Evolutionary conservation across 30 jellyfish, hydroid and myxozoan genomes (phyloP).

Genomic region (Turritopsis rubra): DNA sequence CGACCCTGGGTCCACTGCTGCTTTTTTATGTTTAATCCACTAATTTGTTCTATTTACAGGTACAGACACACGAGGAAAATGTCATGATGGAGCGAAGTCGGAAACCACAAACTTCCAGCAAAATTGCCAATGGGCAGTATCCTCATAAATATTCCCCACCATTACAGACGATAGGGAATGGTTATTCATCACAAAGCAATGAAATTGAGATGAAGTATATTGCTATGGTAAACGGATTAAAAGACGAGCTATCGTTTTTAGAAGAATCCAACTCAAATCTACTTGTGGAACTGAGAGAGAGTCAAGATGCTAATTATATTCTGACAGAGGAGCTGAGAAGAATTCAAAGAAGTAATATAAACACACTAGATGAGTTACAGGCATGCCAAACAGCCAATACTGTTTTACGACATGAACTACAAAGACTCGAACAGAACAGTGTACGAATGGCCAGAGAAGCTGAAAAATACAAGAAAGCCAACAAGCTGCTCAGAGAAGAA

Average conservation of each 20-base stretch:
- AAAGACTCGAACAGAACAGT: slow-evolving; percentile 21
- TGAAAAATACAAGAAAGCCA: slow-evolving; percentile 15
- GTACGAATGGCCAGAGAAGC: slow-evolving; percentile 1
- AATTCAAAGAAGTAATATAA: slow-evolving; percentile 34
- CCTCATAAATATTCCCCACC: neutral
- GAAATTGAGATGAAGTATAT: neutral
- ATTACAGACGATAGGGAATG: neutral
- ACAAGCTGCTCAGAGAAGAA: slow-evolving; percentile 7
- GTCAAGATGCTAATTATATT: slow-evolving; percentile 38
- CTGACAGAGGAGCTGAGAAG: slow-evolving; percentile 38
- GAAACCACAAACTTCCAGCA: neutral
- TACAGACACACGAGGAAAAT: neutral
- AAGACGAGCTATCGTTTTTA: slow-evolving; percentile 34
- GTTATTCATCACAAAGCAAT: neutral
- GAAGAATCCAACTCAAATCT: slow-evolving; percentile 49
- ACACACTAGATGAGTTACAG: slow-evolving; percentile 40
- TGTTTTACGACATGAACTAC: slow-evolving; percentile 36
- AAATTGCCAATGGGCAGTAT: neutral
- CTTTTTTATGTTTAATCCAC: neutral
- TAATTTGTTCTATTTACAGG: neutral
- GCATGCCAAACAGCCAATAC: slow-evolving; percentile 63
- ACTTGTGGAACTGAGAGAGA: slow-evolving; percentile 35
- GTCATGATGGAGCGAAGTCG: slow-evolving; percentile 13
- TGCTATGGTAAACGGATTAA: slow-evolving; percentile 6
- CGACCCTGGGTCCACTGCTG: too few relatives aligned